Percentiles rank a stretch among this genome's conserved stretches.
Evolutionary conservation across 1,140 invertebrate species (phyloP).

Genomic region (Tetramorium simillimum): DNA sequence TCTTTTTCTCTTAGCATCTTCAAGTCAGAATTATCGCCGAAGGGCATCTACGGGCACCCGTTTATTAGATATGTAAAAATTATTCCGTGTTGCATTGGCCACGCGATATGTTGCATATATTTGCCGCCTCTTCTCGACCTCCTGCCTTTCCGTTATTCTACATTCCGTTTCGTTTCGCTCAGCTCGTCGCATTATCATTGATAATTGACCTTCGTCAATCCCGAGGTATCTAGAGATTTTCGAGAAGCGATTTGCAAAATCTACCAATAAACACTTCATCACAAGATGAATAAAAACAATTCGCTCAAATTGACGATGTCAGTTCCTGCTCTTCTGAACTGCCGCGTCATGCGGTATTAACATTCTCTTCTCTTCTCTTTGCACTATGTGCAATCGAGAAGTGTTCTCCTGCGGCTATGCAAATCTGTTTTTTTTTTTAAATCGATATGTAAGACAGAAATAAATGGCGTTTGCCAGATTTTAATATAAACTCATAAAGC

Average conservation of each 20-base stretch:
- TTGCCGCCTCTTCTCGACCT: not conserved
- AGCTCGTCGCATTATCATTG: not conserved
- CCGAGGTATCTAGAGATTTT: not conserved
- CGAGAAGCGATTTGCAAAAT: not conserved
- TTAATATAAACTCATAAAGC: not conserved
- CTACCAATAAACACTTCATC: not conserved
- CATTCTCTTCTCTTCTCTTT: not conserved
- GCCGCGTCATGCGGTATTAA: not conserved
- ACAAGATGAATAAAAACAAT: not conserved
- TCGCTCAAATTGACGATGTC: not conserved
- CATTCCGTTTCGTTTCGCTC: constrained; percentile 6
- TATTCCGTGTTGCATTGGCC: constrained; percentile 60
- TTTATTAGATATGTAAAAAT: constrained; percentile 70
- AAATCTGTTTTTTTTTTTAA: not conserved
- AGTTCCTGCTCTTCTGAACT: not conserved
- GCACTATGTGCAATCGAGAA: not conserved
- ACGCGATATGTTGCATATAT: constrained; percentile 50
- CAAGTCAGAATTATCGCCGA: constrained; percentile 69
- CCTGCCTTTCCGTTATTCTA: not conserved
- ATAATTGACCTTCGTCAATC: constrained; percentile 20
- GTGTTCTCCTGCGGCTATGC: not conserved
- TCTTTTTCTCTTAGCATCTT: constrained; percentile 58
- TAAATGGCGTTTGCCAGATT: not conserved
- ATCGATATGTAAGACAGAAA: not conserved
- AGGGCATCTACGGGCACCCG: constrained; percentile 54